Percentiles rank a stretch among this genome's conserved stretches.
phyloP scores from a whole-genome alignment of 2,113 vertebrate genomes.

The Heptranchias perlo region DNA sequence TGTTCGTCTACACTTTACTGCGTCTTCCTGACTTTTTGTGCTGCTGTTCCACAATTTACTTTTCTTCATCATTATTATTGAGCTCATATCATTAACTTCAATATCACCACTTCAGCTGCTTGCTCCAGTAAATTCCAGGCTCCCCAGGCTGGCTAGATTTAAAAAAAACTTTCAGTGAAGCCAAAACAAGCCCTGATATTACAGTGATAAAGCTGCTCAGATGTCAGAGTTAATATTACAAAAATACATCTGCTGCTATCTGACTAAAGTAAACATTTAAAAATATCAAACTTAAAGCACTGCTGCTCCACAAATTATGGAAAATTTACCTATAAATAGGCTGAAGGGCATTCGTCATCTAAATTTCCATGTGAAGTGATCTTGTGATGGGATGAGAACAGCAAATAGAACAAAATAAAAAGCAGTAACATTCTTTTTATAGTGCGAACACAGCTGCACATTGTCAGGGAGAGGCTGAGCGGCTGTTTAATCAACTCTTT shows the following conservation, averaged over 20 bases:
- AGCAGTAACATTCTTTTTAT: constrained; percentile 5
- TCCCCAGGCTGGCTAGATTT: not conserved
- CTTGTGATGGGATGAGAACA: not conserved
- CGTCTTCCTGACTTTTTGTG: not conserved
- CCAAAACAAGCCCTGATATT: not conserved
- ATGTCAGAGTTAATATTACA: not conserved
- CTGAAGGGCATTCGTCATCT: not conserved
- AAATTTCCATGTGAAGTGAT: not conserved
- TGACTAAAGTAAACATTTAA: not conserved
- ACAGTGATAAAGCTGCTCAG: not conserved
- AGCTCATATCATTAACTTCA: not conserved
- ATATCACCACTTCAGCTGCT: not conserved
- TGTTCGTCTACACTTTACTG: too few species aligned
- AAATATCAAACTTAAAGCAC: not conserved
- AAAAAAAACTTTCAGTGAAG: not conserved
- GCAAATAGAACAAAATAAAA: not conserved
- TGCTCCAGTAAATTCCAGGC: not conserved
- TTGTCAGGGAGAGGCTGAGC: not conserved
- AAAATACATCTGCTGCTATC: not conserved
- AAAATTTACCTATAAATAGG: not conserved
- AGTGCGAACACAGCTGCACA: not conserved
- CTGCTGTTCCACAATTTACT: not conserved
- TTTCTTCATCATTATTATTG: not conserved
- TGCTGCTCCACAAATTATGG: not conserved
- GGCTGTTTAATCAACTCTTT: too few species aligned